phyloP scores from a whole-genome alignment of 2,797 vertebrate genomes.

The Takifugu rubripes region DNA sequence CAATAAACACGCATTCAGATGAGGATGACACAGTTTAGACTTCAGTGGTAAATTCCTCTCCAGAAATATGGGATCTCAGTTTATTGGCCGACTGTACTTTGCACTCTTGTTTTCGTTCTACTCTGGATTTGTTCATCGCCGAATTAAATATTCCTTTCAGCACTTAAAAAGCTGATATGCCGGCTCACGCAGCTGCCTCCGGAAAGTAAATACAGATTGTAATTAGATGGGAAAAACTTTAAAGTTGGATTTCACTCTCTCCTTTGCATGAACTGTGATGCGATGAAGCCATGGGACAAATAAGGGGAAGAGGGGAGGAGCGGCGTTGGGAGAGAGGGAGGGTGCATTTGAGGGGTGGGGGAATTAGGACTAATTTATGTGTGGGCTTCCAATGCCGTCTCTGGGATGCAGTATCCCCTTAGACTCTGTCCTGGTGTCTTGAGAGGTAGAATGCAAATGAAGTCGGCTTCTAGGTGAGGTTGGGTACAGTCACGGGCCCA shows the following conservation, averaged over 20 bases:
- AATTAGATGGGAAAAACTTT: constrained; percentile 65
- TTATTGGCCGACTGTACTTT: constrained; percentile 42
- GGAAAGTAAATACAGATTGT: constrained; percentile 65
- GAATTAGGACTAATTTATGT: constrained; percentile 69
- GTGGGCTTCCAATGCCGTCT: constrained; percentile 59
- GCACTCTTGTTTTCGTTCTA: constrained; percentile 48
- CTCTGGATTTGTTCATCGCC: constrained; percentile 40
- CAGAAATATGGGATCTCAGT: constrained; percentile 1
- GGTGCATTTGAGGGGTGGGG: constrained; percentile 23
- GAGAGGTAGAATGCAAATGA: constrained; percentile 72
- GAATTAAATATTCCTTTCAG: constrained; percentile 55
- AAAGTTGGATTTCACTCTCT: constrained; percentile 63
- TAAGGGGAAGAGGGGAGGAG: constrained; percentile 43
- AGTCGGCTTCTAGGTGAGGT: constrained; percentile 66
- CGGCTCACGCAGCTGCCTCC: constrained; percentile 50
- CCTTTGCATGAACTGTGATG: constrained; percentile 66
- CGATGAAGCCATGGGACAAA: constrained; percentile 70
- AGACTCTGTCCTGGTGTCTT: constrained; percentile 51
- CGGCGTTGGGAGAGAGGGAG: constrained; percentile 23
- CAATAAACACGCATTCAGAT: too few species aligned
- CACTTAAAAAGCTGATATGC: constrained; percentile 50
- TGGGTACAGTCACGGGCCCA: constrained; percentile 56
- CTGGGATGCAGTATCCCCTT: constrained; percentile 55
- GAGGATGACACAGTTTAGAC: constrained; percentile 5
- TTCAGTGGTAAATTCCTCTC: constrained; percentile 1